phyloP scores from a whole-genome alignment of 37 sponge, comb jelly and placozoan species.

The Halichondria panicea region DNA sequence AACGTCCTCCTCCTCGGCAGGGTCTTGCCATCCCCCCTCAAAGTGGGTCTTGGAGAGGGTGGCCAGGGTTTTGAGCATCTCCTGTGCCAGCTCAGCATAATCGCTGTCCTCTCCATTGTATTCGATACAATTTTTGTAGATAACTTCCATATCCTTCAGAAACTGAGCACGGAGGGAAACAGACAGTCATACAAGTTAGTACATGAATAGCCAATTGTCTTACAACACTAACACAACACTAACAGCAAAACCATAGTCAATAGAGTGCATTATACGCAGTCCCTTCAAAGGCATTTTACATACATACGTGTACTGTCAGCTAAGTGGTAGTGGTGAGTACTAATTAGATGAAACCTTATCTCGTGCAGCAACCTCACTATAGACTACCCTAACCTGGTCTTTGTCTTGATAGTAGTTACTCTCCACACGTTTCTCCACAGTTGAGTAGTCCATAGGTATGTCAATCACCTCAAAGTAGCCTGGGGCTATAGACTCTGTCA shows the following conservation, averaged over 20 bases:
- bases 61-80: slow-evolving; percentile 37
- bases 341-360: too few species aligned
- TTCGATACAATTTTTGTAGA: slow-evolving; percentile 72
- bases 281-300: too few species aligned
- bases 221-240: too few species aligned
- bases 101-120: slow-evolving; percentile 89
- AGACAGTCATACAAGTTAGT: slow-evolving; percentile 1
- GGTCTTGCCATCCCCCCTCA: slow-evolving; percentile 5
- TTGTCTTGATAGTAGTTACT: slow-evolving; percentile 36
- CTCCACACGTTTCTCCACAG: slow-evolving; percentile 79
- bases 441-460: slow-evolving; percentile 76
- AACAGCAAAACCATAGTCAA: too few species aligned
- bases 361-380: too few species aligned
- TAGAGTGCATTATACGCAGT: too few species aligned
- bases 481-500: slow-evolving; percentile 87
- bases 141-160: slow-evolving; percentile 61
- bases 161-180: slow-evolving; percentile 36
- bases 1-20: not conserved
- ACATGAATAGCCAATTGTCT: not conserved
- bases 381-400: slow-evolving; percentile 54
- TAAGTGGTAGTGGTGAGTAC: too few species aligned
- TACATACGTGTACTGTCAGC: not conserved
- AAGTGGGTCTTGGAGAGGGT: slow-evolving; percentile 51
- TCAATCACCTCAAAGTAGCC: slow-evolving; percentile 80
- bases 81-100: slow-evolving; percentile 71